Evolutionary conservation across 1,140 invertebrate genomes (phyloP), one percentile per base, ranked within the genome.

Genomic region (Camponotus pennsylvanicus): DNA sequence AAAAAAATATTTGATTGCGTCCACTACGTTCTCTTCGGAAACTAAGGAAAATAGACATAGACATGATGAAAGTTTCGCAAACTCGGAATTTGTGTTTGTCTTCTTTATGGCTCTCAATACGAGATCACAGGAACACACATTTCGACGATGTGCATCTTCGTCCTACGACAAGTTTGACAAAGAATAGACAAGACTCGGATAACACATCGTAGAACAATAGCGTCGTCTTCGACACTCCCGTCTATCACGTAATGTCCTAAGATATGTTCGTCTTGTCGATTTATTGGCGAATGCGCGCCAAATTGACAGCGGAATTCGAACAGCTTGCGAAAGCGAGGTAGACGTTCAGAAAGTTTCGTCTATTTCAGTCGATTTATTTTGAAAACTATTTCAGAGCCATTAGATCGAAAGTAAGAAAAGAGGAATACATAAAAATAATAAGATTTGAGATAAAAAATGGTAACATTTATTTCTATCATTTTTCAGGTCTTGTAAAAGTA

Each of bases 141-240:
- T 73, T 83, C 57, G 67, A 83, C 27, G 55, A 18, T 18, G 15
- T 37, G 32, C 6, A 66, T 9, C 11, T 40, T 59, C 40, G 4
- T 32, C 18, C 57, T 45, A 45, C 67, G 79, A 73, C 13, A 61
- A 83, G 79, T 83, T 83, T 73, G 69, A 83, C 55, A 71, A 82
- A 32, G 52, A 9, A 45, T 42, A 45, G 27, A 1, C 40, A 61
- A 57, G 37, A 61, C 79, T 83, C 73, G 69, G 40, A 75, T 66
- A 61, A 57, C 79, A 61, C 21, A 34, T 83, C 27, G n/a, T 42
- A n/a, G 79, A 83, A 83, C 79, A 83, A 83, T 83, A 2, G 67
- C 11, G 21, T 73, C 69, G 52, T 83, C 49, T 57, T 70, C 49
- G 49, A 80, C 49, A 70, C 37, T 21, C 45, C 15, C 49, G 21